A percentile compares a stretch with the other conserved stretches of the same genome.
Evolutionary conservation across 2,888 invertebrate species (phyloP).

Genomic region (Cabera pusaria): DNA sequence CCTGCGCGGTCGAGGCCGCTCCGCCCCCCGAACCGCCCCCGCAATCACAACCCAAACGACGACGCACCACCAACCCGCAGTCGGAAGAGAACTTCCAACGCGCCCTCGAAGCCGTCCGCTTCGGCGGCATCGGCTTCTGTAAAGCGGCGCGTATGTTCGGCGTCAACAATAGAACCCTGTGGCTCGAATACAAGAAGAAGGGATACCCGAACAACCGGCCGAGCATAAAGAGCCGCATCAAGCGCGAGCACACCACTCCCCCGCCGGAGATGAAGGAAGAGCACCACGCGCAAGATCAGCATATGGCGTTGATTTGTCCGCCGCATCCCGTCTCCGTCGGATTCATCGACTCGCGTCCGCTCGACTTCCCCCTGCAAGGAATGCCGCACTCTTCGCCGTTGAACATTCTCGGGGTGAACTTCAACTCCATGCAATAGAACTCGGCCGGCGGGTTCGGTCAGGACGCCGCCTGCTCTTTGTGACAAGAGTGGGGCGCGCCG

Average conservation of each 20-base stretch:
- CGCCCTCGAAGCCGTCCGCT: slow-evolving; percentile 91
- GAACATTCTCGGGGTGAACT: slow-evolving; percentile 89
- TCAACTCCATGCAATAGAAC: slow-evolving; percentile 89
- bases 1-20: slow-evolving; percentile 62
- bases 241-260: slow-evolving; percentile 86
- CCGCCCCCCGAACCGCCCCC: slow-evolving; percentile 48
- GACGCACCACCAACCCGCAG: slow-evolving; percentile 90
- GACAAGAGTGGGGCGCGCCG: slow-evolving; percentile 66
- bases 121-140: slow-evolving; percentile 93
- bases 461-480: slow-evolving; percentile 61
- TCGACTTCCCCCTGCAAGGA: slow-evolving; percentile 87
- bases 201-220: slow-evolving; percentile 92
- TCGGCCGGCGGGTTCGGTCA: slow-evolving; percentile 55
- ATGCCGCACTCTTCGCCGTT: slow-evolving; percentile 85
- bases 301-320: slow-evolving; percentile 84
- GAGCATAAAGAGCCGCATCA: slow-evolving; percentile 90
- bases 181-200: slow-evolving; percentile 93
- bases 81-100: slow-evolving; percentile 92
- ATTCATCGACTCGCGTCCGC: slow-evolving; percentile 88
- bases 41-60: slow-evolving; percentile 83
- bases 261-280: slow-evolving; percentile 82
- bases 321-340: slow-evolving; percentile 87
- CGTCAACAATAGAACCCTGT: slow-evolving; percentile 92
- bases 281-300: slow-evolving; percentile 52
- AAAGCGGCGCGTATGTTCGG: slow-evolving; percentile 93